Conservation (phyloP, 2,113 vertebrate genomes). For the Tricholaema leucomelas region DNA sequence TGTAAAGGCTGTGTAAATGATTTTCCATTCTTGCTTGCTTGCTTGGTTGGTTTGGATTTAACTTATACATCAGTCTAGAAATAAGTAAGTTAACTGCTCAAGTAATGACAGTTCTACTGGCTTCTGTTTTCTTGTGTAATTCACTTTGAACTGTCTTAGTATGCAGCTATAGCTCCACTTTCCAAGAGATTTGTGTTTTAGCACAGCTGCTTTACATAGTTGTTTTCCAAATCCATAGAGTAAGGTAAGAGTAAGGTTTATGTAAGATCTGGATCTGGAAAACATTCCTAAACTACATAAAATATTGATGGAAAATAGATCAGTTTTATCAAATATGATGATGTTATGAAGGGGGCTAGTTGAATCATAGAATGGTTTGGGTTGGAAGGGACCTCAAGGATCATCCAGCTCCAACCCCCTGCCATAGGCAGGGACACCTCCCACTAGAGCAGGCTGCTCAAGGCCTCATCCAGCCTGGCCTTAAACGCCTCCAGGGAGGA, state of each 20-base stretch:
- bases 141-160: background rate
- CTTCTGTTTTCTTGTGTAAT: background rate
- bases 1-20: background rate
- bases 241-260: background rate
- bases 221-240: no score
- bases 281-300: background rate
- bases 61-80: background rate
- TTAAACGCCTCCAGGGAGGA: no score
- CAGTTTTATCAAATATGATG: background rate
- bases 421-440: no score
- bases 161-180: background rate
- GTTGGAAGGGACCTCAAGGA: no score
- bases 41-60: background rate
- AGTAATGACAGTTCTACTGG: background rate
- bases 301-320: background rate
- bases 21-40: no score
- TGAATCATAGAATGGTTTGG: no score
- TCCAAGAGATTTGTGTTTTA: background rate
- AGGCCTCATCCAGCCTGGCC: no score
- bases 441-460: no score
- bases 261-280: background rate
- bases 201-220: background rate
- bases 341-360: no score
- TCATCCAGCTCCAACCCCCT: no score
- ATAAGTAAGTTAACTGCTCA: background rate